Percentiles rank a stretch among this genome's conserved stretches.
phyloP scores from a whole-genome alignment of 2,113 vertebrate species.

The Papio anubis region DNA sequence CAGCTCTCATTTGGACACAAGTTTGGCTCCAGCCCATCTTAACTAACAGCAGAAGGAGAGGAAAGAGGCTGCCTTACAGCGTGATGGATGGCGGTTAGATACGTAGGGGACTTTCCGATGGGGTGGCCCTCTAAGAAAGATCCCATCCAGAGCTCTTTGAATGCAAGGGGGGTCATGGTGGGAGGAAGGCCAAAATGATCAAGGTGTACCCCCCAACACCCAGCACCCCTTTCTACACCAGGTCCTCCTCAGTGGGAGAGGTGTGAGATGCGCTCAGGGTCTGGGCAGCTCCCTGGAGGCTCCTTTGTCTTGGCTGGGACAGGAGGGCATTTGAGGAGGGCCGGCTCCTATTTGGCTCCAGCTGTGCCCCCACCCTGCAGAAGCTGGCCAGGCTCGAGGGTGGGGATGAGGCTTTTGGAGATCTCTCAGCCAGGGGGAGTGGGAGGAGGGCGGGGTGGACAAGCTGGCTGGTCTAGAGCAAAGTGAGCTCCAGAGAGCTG shows the following conservation, averaged over 20 bases:
- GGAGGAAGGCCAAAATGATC: not conserved
- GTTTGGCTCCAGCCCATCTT: not conserved
- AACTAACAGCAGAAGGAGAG: not conserved
- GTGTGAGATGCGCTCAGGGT: too few relatives aligned
- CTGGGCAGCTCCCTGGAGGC: too few relatives aligned
- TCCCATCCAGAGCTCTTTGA: not conserved
- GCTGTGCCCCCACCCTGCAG: too few relatives aligned
- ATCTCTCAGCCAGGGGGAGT: not conserved
- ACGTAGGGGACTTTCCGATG: not conserved
- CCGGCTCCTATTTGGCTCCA: not conserved
- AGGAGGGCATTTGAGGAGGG: not conserved
- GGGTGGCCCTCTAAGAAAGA: not conserved
- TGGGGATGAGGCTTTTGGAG: not conserved
- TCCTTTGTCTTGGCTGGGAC: not conserved
- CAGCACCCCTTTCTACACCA: accelerated
- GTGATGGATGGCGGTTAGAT: accelerated
- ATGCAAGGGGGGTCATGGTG: not conserved
- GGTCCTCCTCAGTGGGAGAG: not conserved
- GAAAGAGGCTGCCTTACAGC: not conserved
- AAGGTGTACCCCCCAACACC: not conserved
- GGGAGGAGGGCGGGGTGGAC: not conserved
- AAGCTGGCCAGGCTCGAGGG: not conserved
- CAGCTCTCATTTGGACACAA: not conserved
- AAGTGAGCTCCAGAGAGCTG: not conserved
- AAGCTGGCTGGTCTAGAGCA: not conserved